A percentile compares a stretch with the other conserved stretches of the same genome.
Conservation (phyloP, 1,140 invertebrate genomes). For the Chelonus insularis region DNA sequence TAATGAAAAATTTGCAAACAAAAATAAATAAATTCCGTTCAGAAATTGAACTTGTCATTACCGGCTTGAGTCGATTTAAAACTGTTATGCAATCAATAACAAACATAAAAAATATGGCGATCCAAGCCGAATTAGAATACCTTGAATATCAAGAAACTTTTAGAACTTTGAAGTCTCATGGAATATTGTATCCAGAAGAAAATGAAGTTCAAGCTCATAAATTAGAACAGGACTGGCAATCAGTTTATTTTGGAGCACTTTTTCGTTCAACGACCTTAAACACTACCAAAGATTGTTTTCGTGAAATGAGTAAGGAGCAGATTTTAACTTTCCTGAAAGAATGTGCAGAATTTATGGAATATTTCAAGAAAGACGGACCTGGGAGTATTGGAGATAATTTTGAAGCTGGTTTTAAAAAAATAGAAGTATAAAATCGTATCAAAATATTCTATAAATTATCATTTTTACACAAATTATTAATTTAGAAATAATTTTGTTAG, state of each 20-base stretch:
- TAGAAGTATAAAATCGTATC: too few species aligned
- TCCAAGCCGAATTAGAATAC: conserved; percentile 76
- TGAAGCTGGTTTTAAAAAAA: conserved; percentile 70
- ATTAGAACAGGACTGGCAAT: conserved; percentile 70
- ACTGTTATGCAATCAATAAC: conserved; percentile 80
- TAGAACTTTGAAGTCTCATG: conserved; percentile 44
- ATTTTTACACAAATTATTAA: too few species aligned
- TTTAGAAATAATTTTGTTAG: conserved; percentile 54
- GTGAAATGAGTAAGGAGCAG: conserved; percentile 71
- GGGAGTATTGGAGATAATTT: conserved; percentile 75
- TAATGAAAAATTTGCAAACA: conserved; percentile 67
- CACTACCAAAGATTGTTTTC: conserved; percentile 77
- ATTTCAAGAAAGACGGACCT: conserved; percentile 76
- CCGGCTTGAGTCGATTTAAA: conserved; percentile 80
- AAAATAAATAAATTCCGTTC: conserved; percentile 64
- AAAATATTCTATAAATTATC: too few species aligned
- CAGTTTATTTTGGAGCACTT: conserved; percentile 67
- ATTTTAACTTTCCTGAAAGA: conserved; percentile 72
- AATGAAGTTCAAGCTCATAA: conserved; percentile 64
- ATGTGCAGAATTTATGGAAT: conserved; percentile 69
- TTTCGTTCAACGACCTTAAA: conserved; percentile 71
- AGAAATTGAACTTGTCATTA: conserved; percentile 72
- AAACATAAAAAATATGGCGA: conserved; percentile 71
- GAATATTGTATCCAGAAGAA: conserved; percentile 49
- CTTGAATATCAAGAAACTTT: conserved; percentile 61